Base-by-base conservation (phyloP, 2,797 vertebrate species). In the Octomys mimax region DNA sequence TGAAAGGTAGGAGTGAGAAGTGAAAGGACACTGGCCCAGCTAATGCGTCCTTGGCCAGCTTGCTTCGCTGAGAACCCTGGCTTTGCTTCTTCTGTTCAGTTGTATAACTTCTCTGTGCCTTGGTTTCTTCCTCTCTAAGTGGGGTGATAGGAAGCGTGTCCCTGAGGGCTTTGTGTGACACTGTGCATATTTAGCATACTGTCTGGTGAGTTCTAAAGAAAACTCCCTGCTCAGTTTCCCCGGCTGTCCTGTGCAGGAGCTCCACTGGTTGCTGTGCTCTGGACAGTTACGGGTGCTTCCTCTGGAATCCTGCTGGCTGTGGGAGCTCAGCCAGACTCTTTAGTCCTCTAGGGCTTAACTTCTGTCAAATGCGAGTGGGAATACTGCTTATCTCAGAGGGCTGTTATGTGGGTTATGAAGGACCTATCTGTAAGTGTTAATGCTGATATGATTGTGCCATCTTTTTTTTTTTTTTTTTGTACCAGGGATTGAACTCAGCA, bases 311-410 rank as follows among this genome's bases (percentile, higher is more conserved):
- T 1, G 3, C 62, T 9, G 24, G 42, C 68, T 46, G 0, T 0
- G 1, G 66, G 80, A 57, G 70, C 11, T 92, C 42, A 75, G 71
- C 88, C 82, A 89, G 54, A 19, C 77, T 80, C 21, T 49, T 92
- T 80, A 70, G 82, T 95, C 84, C 16, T 85, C 31, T 59, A 54
- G 59, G 64, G 46, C 84, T 92, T 84, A 28, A 4, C 36, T 68
- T 93, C 31, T 78, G 62, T 92, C 52, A 26, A 7, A 33, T 42
- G 14, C 46, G 33, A 26, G 36, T 91, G 57, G 42, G 78, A 91
- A 28, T 68, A 87, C 84, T 88, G 42, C 91, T 95, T 80, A 70
- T 62, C 54, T 68, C 59, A 86, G 59, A 79, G 49, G 78, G 54
- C 33, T 71, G 54, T 62, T 89, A 39, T 8, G 90, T 94, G 46